These are phyloP conservation scores for Apis dorsata DNA, from an alignment of 1,140 invertebrate species.

Conservation along the genomic window DNA sequence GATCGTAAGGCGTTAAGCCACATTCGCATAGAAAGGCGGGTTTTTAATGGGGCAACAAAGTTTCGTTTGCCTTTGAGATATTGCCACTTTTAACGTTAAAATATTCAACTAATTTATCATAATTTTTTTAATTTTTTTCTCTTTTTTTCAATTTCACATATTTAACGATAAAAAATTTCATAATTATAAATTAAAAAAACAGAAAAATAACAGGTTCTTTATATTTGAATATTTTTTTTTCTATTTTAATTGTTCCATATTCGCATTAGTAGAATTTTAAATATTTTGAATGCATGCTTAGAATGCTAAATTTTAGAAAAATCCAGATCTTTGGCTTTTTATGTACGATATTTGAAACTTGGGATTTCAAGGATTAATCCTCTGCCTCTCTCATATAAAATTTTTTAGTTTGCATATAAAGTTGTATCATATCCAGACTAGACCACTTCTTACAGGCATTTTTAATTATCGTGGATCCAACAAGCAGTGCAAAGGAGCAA, in stretches of 20 bases:
- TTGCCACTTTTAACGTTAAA: background rate
- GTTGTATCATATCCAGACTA: background rate
- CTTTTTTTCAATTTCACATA: too few relatives aligned
- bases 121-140: background rate
- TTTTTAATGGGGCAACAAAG: constrained; percentile 3
- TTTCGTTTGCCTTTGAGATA: background rate
- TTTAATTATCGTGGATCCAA: constrained; percentile 82
- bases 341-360: too few relatives aligned
- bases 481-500: constrained; percentile 75
- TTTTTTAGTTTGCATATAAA: background rate
- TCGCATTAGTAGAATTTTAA: too few relatives aligned
- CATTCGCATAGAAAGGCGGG: background rate
- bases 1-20: constrained; percentile 3
- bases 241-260: too few relatives aligned
- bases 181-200: too few relatives aligned
- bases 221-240: too few relatives aligned
- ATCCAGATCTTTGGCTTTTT: too few relatives aligned
- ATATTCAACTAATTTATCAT: background rate
- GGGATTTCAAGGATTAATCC: too few relatives aligned
- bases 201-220: too few relatives aligned
- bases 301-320: too few relatives aligned
- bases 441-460: constrained; percentile 84
- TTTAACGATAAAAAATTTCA: background rate
- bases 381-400: too few relatives aligned
- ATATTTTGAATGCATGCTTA: too few relatives aligned